Evolutionary conservation across 2,113 vertebrate genomes (phyloP).

Genomic region (Tachycineta bicolor): DNA sequence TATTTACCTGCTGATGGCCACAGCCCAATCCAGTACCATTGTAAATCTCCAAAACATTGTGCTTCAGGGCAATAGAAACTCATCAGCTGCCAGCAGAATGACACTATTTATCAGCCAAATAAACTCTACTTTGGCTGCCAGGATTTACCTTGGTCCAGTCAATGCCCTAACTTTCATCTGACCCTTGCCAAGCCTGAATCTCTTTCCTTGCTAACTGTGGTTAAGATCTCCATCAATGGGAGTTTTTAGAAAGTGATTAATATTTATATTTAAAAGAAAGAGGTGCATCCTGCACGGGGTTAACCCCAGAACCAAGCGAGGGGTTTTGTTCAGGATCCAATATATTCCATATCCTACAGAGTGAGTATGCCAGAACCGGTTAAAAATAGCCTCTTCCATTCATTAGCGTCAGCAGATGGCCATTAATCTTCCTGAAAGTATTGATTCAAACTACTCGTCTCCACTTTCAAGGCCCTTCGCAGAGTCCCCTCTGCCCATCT

Average conservation of each 20-base stretch:
- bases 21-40: not conserved
- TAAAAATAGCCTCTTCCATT: conserved; percentile 67
- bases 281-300: not conserved
- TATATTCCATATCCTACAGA: not conserved
- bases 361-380: conserved; percentile 31
- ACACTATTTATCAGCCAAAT: not conserved
- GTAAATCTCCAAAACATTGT: not conserved
- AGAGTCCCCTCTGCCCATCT: conserved; percentile 48
- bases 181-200: not conserved
- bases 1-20: not conserved
- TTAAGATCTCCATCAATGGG: not conserved
- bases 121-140: not conserved
- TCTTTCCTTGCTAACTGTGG: not conserved
- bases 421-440: conserved; percentile 71
- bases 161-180: not conserved
- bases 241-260: conserved; percentile 3
- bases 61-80: not conserved
- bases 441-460: conserved; percentile 59
- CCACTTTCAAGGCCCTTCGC: conserved; percentile 54
- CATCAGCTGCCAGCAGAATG: not conserved
- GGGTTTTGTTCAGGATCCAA: conserved; percentile 10
- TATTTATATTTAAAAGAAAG: not conserved
- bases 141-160: not conserved
- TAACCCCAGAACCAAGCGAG: not conserved
- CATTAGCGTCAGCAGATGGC: conserved; percentile 65